Conservation (phyloP, 2,113 vertebrate genomes). For the Pandion haliaetus region DNA sequence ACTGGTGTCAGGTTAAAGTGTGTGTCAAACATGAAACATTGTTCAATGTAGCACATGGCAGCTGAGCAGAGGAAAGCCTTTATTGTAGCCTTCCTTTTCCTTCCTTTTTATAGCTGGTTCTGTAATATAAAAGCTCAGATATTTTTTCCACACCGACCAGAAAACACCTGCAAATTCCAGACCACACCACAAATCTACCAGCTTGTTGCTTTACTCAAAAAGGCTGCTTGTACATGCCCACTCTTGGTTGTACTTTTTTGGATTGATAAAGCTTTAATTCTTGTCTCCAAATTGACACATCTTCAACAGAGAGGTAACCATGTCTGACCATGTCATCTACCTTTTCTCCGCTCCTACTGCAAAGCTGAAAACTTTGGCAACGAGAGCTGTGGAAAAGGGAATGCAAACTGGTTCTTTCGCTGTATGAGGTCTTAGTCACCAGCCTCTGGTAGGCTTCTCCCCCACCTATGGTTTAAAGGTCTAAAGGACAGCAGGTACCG, state of each 20-base stretch:
- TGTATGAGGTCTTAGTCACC: not conserved
- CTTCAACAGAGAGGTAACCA: not conserved
- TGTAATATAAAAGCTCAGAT: not conserved
- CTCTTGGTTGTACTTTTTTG: not conserved
- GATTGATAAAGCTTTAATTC: not conserved
- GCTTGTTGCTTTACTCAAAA: not conserved
- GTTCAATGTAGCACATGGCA: not conserved
- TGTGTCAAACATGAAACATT: constrained; percentile 36
- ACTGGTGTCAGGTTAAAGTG: constrained; percentile 28
- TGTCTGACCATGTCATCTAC: not conserved
- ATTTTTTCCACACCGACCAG: not conserved
- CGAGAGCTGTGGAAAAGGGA: not conserved
- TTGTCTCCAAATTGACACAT: not conserved
- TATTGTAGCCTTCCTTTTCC: not conserved
- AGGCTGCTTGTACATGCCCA: fast-evolving
- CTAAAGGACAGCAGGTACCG: not conserved
- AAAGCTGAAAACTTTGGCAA: not conserved
- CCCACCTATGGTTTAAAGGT: not conserved
- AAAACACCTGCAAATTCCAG: not conserved
- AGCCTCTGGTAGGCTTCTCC: not conserved
- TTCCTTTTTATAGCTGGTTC: not conserved
- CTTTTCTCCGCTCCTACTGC: not conserved
- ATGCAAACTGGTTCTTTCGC: not conserved
- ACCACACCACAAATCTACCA: not conserved
- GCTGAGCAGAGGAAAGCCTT: not conserved